phyloP scores from a whole-genome alignment of 2,113 vertebrate species.

The Pterocles orientalis region DNA sequence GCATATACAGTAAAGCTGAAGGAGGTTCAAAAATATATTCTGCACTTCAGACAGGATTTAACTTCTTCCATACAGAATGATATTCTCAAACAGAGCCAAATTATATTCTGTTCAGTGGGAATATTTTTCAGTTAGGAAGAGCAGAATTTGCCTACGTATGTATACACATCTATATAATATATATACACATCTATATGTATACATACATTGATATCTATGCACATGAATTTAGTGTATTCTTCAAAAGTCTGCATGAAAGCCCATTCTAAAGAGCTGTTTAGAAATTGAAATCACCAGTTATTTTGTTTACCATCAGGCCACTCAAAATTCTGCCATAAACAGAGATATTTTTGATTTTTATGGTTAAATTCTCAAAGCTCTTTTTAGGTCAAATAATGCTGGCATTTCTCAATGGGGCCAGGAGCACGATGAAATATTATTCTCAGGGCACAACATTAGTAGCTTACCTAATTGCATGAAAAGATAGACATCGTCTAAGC shows the following conservation, averaged over 20 bases:
- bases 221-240: background rate
- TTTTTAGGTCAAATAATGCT: background rate
- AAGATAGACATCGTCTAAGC: background rate
- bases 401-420: background rate
- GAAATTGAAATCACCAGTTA: background rate
- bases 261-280: background rate
- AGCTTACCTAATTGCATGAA: background rate
- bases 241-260: background rate
- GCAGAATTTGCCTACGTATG: background rate
- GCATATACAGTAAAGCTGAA: background rate
- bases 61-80: background rate
- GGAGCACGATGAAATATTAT: background rate
- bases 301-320: background rate
- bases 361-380: background rate
- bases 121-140: background rate
- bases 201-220: no score
- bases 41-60: background rate
- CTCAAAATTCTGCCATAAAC: background rate
- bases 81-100: background rate
- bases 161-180: background rate
- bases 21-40: background rate
- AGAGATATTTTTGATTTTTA: background rate
- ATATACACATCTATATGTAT: background rate
- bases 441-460: background rate
- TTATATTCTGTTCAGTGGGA: background rate